Conservation (phyloP, 2,888 invertebrate species). For the Emesis russula region DNA sequence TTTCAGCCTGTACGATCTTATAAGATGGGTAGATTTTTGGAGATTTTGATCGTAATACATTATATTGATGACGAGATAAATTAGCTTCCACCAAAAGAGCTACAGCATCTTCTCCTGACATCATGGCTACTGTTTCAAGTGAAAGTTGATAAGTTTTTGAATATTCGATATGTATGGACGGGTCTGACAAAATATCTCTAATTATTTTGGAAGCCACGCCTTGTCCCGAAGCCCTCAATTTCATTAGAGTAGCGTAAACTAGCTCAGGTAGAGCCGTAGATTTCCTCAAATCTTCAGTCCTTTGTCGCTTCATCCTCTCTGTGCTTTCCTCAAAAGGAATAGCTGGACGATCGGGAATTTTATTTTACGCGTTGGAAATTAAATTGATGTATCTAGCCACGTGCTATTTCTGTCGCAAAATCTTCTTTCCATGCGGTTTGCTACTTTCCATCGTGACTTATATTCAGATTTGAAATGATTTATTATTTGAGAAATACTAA, state of each 20-base stretch:
- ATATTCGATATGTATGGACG: conserved; percentile 8
- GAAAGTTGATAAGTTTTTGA: conserved; percentile 96
- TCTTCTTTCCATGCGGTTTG: conserved; percentile 6
- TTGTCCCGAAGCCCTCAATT: conserved; percentile 10
- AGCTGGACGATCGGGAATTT: conserved; percentile 15
- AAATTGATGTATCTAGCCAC: conserved; percentile 19
- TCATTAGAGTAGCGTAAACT: conserved; percentile 11
- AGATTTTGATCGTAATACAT: conserved; percentile 21
- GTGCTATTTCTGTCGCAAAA: background rate
- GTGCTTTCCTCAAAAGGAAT: conserved; percentile 1
- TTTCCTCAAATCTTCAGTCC: conserved; percentile 7
- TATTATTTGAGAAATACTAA: background rate
- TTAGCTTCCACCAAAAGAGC: conserved; percentile 20
- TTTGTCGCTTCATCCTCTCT: conserved; percentile 13
- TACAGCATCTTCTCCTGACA: conserved; percentile 23
- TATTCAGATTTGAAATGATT: conserved; percentile 14
- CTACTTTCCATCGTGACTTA: conserved; percentile 6
- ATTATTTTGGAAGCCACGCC: conserved; percentile 16
- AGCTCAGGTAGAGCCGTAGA: conserved; percentile 12
- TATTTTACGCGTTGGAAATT: background rate
- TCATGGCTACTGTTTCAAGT: conserved; percentile 24
- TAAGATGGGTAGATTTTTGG: conserved; percentile 32
- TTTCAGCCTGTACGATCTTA: conserved; percentile 29
- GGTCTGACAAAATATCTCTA: background rate
- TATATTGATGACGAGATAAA: conserved; percentile 16